Base-by-base conservation (phyloP, 2,113 vertebrate species). In the Cavia aperea region DNA sequence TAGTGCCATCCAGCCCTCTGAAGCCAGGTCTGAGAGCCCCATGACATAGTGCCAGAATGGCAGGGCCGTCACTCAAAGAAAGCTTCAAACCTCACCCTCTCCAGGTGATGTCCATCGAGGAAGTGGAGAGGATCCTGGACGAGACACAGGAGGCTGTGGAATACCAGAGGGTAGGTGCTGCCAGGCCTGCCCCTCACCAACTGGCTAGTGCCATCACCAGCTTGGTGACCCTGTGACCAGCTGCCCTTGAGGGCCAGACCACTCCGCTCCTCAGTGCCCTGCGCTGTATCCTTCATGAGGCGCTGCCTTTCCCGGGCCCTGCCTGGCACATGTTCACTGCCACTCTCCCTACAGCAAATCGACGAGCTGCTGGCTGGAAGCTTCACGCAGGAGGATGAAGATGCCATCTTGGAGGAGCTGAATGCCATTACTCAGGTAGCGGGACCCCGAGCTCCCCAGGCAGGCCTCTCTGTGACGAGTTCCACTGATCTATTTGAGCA, bases 91-190 rank as follows among this genome's bases (percentile, higher is more conserved):
- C 36, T 66, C 36, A 0, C 4, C 11, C 0, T n/a, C 23, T 16
- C 1, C n/a, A 99, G 99, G 97, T 99, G 39, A 98, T 99, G 98
- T 99, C 99, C 13, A 97, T 99, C 56, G 99, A 99, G 86, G 99
- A 99, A 6, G 99, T 99, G n/a, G 99, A 99, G 83, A 97, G 98
- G 51, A 99, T 99, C 7, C 98, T 99, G 97, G 99, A 99, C 36
- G 99, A 99, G 96, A 99, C 99, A 0, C 98, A 99, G 63, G 99
- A 99, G 2, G 97, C 98, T 3, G 98, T 99, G 51, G 99, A 99
- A 94, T 99, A 99, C 97, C 99, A 99, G 96, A 97, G 97, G 98
- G 99, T 99, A 94, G 1, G 98, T 68, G 62, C 4, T 23, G 39
- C n/a, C 2, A 14, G 36, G 77, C 16, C 36, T 31, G 63, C 7